These are phyloP conservation scores for Porites rus DNA, from an alignment of 92 coral and sea anemone genomes.

Conservation along the genomic window DNA sequence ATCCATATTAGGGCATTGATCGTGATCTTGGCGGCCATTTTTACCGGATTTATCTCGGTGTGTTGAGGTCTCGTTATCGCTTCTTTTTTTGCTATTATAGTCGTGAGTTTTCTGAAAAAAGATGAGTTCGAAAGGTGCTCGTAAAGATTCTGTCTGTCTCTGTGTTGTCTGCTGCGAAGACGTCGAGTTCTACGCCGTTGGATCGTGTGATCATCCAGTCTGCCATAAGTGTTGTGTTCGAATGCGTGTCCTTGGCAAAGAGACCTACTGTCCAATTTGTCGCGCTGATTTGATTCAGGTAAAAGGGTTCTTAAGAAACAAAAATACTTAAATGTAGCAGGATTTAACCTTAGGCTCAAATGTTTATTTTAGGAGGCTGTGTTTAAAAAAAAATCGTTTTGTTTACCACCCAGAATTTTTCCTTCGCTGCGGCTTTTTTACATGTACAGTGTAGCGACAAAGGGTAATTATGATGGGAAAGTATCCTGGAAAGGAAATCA, in stretches of 20 bases:
- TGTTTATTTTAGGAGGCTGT: neutral
- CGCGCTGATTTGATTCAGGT: constrained; percentile 87
- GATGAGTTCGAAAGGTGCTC: constrained; percentile 64
- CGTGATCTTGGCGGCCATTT: constrained; percentile 32
- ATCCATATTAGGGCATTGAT: constrained; percentile 36
- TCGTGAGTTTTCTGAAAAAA: neutral
- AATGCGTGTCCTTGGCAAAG: constrained; percentile 88
- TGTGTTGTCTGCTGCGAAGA: constrained; percentile 99
- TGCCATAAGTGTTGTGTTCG: constrained; percentile 94
- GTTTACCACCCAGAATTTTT: neutral
- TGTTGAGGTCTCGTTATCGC: neutral
- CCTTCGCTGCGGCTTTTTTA: no score
- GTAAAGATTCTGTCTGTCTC: constrained; percentile 70
- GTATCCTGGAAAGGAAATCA: neutral
- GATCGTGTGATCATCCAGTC: constrained; percentile 92
- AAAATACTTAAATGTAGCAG: neutral
- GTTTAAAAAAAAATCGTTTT: neutral
- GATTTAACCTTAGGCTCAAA: neutral
- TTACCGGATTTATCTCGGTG: neutral
- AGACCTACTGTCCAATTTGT: constrained; percentile 94
- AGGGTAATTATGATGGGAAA: no score
- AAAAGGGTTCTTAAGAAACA: neutral
- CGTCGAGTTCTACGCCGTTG: constrained; percentile 85
- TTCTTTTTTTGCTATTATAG: neutral
- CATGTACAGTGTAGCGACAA: no score